Evolutionary conservation across 2,113 vertebrate genomes (phyloP), one percentile per base, ranked within the genome.

Genomic region (Channa maculata): DNA sequence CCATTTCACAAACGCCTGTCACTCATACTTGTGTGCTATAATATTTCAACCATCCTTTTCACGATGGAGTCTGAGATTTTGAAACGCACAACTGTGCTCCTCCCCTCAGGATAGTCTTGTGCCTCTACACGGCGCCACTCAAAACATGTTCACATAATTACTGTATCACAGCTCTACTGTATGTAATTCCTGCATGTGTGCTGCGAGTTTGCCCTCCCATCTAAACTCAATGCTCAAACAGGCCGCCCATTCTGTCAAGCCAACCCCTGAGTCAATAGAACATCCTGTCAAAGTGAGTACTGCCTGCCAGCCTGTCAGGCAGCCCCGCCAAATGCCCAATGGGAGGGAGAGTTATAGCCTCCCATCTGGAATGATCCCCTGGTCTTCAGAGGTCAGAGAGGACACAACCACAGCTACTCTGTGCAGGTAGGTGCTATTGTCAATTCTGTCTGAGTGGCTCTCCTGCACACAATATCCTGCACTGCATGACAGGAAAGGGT

Each of bases 241-340:
- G 85, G 83, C 71, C 86, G 76, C 88, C 87, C 74, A 86, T 89
- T 79, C 86, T 89, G 88, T 90, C 87, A 89, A 86, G 73, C 54
- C 84, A 80, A 86, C 65, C 67, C 71, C 65, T 80, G 75, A 88
- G 85, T 92, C 88, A 86, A 86, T 88, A 87, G 76, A 90, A 79
- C 82, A 86, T 88, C 86, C 83, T 88, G 85, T 92, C 88, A 87
- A 86, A 51, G 64, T 74, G 84, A 86, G 77, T 68, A 79, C 77
- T 45, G 67, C 65, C 90, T 85, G 87, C 74, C 87, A 87, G 88
- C 54, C 74, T 72, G 87, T 86, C 80, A 86, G 66, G 61, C 63
- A 65, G 64, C 72, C 58, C n/a, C 58, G 67, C 64, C 81, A 73
- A 82, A 82, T 66, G 73, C 86, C 78, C 79, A 51, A 48, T 49